A percentile compares a stretch with the other conserved stretches of the same genome.
These are phyloP conservation scores for Antigone vipio DNA, from an alignment of 2,113 vertebrate genomes.

Conservation along the genomic window DNA sequence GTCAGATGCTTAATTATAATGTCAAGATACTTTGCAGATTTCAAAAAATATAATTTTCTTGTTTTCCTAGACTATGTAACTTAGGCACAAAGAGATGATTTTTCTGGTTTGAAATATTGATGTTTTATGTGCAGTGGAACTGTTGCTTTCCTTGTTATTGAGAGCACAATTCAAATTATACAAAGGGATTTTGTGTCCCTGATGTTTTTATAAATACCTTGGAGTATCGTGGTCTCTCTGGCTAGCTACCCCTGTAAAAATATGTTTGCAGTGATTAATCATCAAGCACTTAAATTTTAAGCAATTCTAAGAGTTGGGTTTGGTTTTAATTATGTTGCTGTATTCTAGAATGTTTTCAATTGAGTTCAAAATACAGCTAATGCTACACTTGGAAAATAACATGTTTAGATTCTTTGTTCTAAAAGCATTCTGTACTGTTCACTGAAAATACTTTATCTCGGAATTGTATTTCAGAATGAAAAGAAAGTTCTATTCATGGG, in stretches of 20 bases:
- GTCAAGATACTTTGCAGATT: not conserved
- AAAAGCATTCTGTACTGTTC: not conserved
- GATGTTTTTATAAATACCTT: not conserved
- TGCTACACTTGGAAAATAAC: not conserved
- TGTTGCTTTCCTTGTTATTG: not conserved
- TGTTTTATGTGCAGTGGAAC: not conserved
- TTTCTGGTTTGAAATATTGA: not conserved
- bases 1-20: not conserved
- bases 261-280: not conserved
- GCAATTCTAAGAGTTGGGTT: not conserved
- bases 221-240: not conserved
- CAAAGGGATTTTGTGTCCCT: not conserved
- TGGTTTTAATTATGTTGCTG: not conserved
- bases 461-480: constrained; percentile 88
- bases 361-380: not conserved
- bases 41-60: not conserved
- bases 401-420: not conserved
- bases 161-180: not conserved
- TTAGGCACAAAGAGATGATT: not conserved
- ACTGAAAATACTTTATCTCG: constrained; percentile 1
- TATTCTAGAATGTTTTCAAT: not conserved
- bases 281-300: not conserved
- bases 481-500: constrained; percentile 98
- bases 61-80: not conserved
- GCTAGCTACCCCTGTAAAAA: not conserved